Percentiles rank a stretch among this genome's conserved stretches.
These are phyloP conservation scores for Cheiracanthium punctorium DNA, from an alignment of 2,888 invertebrate species.

Conservation along the genomic window DNA sequence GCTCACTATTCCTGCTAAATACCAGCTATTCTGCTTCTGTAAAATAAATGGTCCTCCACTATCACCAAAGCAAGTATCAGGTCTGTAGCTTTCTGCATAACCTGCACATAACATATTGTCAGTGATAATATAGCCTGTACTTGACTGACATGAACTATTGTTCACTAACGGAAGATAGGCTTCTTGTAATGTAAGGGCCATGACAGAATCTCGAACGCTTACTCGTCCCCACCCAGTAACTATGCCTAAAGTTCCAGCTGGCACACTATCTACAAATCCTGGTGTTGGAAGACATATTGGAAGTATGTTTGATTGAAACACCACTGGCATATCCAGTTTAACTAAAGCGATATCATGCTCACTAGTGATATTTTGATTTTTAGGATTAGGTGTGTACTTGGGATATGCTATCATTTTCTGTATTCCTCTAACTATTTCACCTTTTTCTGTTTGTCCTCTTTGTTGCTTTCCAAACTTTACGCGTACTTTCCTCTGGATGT, in stretches of 20 bases:
- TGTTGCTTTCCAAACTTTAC: slow-evolving; percentile 72
- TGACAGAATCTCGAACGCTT: slow-evolving; percentile 61
- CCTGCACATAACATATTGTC: slow-evolving; percentile 72
- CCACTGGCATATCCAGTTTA: slow-evolving; percentile 52
- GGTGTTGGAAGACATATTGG: slow-evolving; percentile 70
- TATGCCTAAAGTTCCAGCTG: slow-evolving; percentile 51
- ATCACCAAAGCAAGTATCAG: slow-evolving; percentile 72
- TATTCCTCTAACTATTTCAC: slow-evolving; percentile 56
- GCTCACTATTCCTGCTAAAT: slow-evolving; percentile 71
- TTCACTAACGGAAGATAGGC: slow-evolving; percentile 71
- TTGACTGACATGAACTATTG: slow-evolving; percentile 60
- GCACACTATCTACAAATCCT: slow-evolving; percentile 39
- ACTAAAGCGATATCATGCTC: slow-evolving; percentile 72
- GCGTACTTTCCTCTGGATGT: slow-evolving; percentile 32
- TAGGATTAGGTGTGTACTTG: slow-evolving; percentile 32
- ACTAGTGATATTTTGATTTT: slow-evolving; percentile 38
- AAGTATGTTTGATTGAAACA: slow-evolving; percentile 64
- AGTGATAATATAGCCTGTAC: slow-evolving; percentile 67
- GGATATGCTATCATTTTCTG: slow-evolving; percentile 53
- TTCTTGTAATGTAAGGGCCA: slow-evolving; percentile 69
- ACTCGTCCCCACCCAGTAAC: slow-evolving; percentile 72
- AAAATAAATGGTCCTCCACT: slow-evolving; percentile 72
- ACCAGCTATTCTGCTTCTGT: slow-evolving; percentile 63
- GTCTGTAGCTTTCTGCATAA: slow-evolving; percentile 69
- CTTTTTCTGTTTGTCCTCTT: slow-evolving; percentile 59